Percentiles rank a stretch among this genome's conserved stretches.
These are phyloP conservation scores for Eucidaris tribuloides DNA, from an alignment of 35 echinoderm and acorn worm genomes.

Conservation along the genomic window DNA sequence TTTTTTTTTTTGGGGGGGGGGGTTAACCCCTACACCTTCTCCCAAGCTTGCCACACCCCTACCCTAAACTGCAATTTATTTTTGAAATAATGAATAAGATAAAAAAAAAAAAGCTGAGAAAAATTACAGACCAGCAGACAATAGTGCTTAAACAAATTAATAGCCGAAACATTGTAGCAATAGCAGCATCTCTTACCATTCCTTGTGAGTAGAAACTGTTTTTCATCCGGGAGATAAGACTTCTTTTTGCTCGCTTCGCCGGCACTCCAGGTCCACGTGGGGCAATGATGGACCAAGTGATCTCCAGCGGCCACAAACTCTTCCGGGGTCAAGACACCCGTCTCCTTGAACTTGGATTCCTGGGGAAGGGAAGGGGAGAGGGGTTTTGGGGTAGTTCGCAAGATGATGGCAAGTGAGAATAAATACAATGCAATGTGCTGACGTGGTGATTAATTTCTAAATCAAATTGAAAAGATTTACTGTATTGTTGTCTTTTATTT, in stretches of 20 bases:
- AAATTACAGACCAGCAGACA: no score
- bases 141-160: no score
- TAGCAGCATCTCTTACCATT: constrained; percentile 98
- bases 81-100: no score
- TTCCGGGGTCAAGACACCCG: constrained; percentile 91
- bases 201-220: constrained; percentile 93
- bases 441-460: background rate
- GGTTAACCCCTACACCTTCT: no score
- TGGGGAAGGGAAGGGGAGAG: constrained; percentile 1
- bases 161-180: no score
- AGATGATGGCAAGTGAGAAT: background rate
- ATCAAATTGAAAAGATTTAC: background rate
- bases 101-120: no score
- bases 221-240: constrained; percentile 87
- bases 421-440: background rate
- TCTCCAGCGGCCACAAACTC: constrained; percentile 93
- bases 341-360: constrained; percentile 99
- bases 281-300: constrained; percentile 90
- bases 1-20: no score
- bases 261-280: constrained; percentile 92
- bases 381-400: background rate
- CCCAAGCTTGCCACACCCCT: no score
- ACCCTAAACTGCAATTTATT: no score
- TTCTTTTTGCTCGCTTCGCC: constrained; percentile 89
- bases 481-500: background rate